A percentile compares a stretch with the other conserved stretches of the same genome.
phyloP scores from a whole-genome alignment of 2,113 vertebrate species.

The Podiceps cristatus region DNA sequence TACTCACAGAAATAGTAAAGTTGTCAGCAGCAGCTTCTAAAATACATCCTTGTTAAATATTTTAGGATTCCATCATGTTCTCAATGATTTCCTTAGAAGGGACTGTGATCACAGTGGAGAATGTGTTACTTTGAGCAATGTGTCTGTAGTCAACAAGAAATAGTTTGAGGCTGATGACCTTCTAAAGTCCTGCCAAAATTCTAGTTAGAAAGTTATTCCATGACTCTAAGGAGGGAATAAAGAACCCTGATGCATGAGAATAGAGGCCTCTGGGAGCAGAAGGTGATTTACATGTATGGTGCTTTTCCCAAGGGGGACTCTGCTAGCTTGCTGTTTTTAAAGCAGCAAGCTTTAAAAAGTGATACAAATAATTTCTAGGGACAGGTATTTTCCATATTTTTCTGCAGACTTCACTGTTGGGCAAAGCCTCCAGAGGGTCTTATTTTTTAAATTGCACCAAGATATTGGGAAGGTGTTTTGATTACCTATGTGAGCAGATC shows the following conservation, averaged over 20 bases:
- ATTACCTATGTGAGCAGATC: background rate
- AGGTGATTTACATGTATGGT: background rate
- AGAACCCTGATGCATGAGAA: background rate
- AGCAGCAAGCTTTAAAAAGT: background rate
- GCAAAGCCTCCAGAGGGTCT: background rate
- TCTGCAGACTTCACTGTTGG: background rate
- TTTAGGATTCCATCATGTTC: conserved; percentile 52
- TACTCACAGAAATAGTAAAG: conserved; percentile 59
- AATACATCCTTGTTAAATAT: conserved; percentile 59
- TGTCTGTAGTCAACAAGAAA: conserved; percentile 30
- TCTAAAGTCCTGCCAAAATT: conserved; percentile 1
- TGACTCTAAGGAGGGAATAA: background rate
- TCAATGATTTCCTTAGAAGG: conserved; percentile 54
- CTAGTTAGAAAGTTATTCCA: background rate
- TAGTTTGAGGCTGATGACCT: conserved; percentile 45
- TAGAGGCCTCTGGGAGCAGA: background rate
- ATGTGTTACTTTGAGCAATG: conserved; percentile 40
- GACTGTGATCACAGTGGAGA: conserved; percentile 35
- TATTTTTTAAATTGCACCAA: background rate
- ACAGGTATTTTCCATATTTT: background rate
- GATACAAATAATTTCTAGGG: background rate
- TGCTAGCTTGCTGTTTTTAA: background rate
- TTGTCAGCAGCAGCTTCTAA: conserved; percentile 58
- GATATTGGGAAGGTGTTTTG: background rate
- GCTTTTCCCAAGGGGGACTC: background rate